Evolutionary conservation across 1,140 invertebrate species (phyloP), one percentile per base, ranked within the genome.

Genomic region (Drosophila punjabiensis): DNA sequence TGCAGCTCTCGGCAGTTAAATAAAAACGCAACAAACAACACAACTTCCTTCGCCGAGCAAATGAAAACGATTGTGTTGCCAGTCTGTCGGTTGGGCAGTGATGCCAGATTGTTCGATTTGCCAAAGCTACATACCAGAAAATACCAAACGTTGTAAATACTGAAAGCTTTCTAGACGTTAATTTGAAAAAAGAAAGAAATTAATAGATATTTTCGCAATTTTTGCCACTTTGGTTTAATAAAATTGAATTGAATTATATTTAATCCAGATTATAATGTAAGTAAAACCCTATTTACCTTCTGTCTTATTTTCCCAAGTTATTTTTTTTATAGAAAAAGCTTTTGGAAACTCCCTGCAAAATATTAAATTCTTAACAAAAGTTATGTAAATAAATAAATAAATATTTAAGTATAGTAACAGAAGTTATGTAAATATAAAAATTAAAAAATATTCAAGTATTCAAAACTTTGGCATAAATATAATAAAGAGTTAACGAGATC

Each of bases 1-100:
- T 5, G 52, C 47, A 16, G 35, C 37, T 61, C n/a, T n/a, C n/a
- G 30, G 35, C 47, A 56, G 33, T 24, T 32, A 56, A 30, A 33
- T 32, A 24, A 37, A 14, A 30, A 20, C 24, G 13, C 28, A 65
- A 41, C 33, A 65, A 64, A 64, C 47, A 45, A 64, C 41, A 56
- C n/a, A 37, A 60, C 37, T 43, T 28, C 10, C 16, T 37, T 16
- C 35, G 20, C 52, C 53, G 53, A 59, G 59, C 59, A 32, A 28
- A 35, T 24, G 30, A 32, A 56, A 60, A 60, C 55, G 55, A 39
- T 58, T 58, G 55, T 35, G 20, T 30, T 39, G 56, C 37, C 56
- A 39, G 55, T 28, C 18, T 58, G 55, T 16, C 37, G 6, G 1
- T 0, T 3, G 30, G 16, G 16, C 50, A 53, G 50, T 53, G 50